Evolutionary conservation across 2,797 vertebrate genomes (phyloP).

Genomic region (Etheostoma perlongum): DNA sequence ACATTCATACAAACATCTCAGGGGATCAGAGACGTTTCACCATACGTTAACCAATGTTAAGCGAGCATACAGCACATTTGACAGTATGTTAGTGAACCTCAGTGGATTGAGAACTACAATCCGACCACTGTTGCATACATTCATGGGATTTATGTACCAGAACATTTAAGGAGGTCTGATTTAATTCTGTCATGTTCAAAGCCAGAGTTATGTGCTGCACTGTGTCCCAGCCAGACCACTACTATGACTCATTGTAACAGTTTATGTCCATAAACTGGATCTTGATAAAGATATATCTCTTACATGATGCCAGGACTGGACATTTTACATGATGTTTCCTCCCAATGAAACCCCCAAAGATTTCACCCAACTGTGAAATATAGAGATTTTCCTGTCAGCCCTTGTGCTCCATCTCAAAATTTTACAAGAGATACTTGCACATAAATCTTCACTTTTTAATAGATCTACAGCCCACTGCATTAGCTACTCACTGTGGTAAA

Average conservation of each 20-base stretch:
- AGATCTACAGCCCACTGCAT: slow-evolving; percentile 37
- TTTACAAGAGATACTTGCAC: slow-evolving; percentile 46
- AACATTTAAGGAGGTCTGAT: slow-evolving; percentile 67
- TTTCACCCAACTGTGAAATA: slow-evolving; percentile 54
- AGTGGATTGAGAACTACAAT: slow-evolving; percentile 52
- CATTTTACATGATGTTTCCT: slow-evolving; percentile 58
- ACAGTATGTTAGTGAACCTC: slow-evolving; percentile 48
- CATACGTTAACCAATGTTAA: slow-evolving; percentile 40
- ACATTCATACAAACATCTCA: slow-evolving; percentile 25
- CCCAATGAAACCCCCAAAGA: slow-evolving; percentile 33
- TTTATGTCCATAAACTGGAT: slow-evolving; percentile 58
- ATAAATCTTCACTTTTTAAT: slow-evolving; percentile 49
- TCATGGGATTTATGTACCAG: slow-evolving; percentile 64
- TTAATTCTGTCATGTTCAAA: slow-evolving; percentile 59
- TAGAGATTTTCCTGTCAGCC: slow-evolving; percentile 50
- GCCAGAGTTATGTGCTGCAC: slow-evolving; percentile 40
- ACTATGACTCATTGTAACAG: slow-evolving; percentile 64
- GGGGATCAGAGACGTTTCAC: slow-evolving; percentile 31
- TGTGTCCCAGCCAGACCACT: slow-evolving; percentile 58
- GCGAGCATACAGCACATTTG: slow-evolving; percentile 31
- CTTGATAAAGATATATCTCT: slow-evolving; percentile 66
- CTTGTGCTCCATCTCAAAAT: slow-evolving; percentile 25
- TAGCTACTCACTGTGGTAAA: slow-evolving; percentile 39
- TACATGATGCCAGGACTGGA: slow-evolving; percentile 63
- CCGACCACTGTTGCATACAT: slow-evolving; percentile 45